These are phyloP conservation scores for Orchestes rusci DNA, from an alignment of 2,888 invertebrate species.

Conservation along the genomic window DNA sequence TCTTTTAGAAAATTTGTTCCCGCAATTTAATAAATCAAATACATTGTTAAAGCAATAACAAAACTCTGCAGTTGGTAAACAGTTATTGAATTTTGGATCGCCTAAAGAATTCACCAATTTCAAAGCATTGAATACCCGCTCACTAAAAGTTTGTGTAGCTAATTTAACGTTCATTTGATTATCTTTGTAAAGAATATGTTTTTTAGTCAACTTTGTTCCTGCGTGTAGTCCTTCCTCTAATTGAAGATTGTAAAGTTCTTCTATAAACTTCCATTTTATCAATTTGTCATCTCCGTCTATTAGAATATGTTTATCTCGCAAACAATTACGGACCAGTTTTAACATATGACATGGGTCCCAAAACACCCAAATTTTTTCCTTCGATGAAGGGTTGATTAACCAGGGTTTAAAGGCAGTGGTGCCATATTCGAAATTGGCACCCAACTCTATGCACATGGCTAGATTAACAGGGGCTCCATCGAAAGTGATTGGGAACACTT, in stretches of 20 bases:
- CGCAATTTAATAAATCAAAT: conserved; percentile 14
- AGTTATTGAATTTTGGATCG: neutral
- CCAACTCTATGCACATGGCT: conserved; percentile 18
- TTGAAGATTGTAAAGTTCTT: conserved; percentile 6
- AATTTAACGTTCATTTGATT: conserved; percentile 18
- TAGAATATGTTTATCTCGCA: conserved; percentile 25
- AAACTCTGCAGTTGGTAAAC: conserved; percentile 7
- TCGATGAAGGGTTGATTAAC: conserved; percentile 7
- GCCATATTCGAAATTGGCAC: conserved; percentile 11
- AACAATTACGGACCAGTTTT: conserved; percentile 29
- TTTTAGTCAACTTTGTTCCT: conserved; percentile 5
- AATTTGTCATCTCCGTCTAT: conserved; percentile 4
- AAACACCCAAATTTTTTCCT: conserved; percentile 13
- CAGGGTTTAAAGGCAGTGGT: conserved; percentile 10
- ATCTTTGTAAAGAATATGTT: conserved; percentile 13
- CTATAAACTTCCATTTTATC: conserved; percentile 6
- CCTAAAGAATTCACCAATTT: conserved; percentile 1
- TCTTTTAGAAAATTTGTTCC: conserved; percentile 16
- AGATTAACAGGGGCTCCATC: conserved; percentile 22
- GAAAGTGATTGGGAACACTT: conserved; percentile 22
- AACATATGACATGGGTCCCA: conserved; percentile 29
- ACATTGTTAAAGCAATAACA: conserved; percentile 11
- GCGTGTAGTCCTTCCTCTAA: conserved; percentile 4
- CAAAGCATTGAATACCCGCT: conserved; percentile 11
- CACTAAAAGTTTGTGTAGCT: conserved; percentile 15